Conservation (phyloP, 2,113 vertebrate genomes). For the Nestor notabilis region DNA sequence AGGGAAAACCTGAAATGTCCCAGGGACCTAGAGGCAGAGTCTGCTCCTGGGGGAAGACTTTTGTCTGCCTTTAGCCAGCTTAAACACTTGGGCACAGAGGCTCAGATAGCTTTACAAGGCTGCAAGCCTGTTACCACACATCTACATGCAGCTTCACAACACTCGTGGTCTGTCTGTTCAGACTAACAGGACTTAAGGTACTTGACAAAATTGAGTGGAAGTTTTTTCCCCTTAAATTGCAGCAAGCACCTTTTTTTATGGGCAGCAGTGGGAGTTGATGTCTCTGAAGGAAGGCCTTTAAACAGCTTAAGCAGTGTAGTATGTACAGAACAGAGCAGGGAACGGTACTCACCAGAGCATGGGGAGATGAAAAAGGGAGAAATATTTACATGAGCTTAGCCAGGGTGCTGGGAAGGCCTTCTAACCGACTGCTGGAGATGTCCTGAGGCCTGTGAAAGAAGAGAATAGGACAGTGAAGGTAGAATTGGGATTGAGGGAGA, state of each 20-base stretch:
- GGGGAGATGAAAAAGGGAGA: not conserved
- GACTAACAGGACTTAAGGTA: not conserved
- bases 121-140: not conserved
- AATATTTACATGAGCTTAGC: conserved; percentile 41
- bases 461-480: not conserved
- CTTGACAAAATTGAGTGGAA: not conserved
- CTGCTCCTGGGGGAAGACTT: not conserved
- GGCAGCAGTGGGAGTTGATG: not conserved
- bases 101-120: not conserved
- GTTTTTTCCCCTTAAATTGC: not conserved
- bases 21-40: not conserved
- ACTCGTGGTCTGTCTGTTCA: not conserved
- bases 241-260: not conserved
- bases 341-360: conserved; percentile 24
- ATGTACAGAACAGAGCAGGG: not conserved
- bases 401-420: not conserved
- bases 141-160: not conserved
- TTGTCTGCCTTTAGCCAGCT: not conserved
- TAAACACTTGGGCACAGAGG: rapidly evolving
- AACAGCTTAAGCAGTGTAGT: not conserved
- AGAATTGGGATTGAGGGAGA: not conserved
- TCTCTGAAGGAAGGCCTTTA: not conserved
- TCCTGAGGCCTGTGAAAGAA: conserved; percentile 38
- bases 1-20: not conserved
- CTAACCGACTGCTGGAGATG: not conserved